Percentiles rank a stretch among this genome's conserved stretches.
Conservation (phyloP, 2,113 vertebrate species). For the Nymphicus hollandicus region DNA sequence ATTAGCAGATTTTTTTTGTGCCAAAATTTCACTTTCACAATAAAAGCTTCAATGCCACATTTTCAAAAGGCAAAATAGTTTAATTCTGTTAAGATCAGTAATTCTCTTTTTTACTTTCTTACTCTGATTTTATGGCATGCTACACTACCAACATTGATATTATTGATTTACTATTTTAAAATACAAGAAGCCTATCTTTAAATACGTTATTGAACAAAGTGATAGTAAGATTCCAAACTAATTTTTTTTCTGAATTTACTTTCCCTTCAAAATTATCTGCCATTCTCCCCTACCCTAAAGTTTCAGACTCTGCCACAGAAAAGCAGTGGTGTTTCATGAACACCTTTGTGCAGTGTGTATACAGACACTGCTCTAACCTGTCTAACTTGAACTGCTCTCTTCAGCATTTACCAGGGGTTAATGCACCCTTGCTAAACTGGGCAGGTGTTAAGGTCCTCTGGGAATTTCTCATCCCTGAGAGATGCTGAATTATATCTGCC, state of each 20-base stretch:
- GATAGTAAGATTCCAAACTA: neutral
- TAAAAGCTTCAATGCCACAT: neutral
- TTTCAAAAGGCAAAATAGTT: neutral
- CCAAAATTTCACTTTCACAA: constrained; percentile 3
- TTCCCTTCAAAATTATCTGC: neutral
- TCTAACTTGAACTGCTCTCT: neutral
- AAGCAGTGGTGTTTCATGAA: neutral
- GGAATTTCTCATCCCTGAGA: neutral
- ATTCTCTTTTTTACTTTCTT: neutral
- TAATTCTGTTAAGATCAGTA: neutral
- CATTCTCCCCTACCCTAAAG: neutral
- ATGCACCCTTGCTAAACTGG: neutral
- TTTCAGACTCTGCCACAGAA: neutral
- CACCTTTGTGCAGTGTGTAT: neutral
- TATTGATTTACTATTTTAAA: neutral
- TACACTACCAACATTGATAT: neutral
- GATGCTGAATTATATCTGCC: neutral
- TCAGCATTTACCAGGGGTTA: neutral
- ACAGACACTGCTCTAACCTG: neutral
- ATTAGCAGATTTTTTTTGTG: neutral
- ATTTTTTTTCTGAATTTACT: neutral
- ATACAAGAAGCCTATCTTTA: neutral
- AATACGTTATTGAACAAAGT: neutral
- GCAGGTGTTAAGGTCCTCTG: neutral
- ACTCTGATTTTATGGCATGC: neutral